phyloP scores from a whole-genome alignment of 2,888 invertebrate genomes.

The Pyrrhosoma nymphula region DNA sequence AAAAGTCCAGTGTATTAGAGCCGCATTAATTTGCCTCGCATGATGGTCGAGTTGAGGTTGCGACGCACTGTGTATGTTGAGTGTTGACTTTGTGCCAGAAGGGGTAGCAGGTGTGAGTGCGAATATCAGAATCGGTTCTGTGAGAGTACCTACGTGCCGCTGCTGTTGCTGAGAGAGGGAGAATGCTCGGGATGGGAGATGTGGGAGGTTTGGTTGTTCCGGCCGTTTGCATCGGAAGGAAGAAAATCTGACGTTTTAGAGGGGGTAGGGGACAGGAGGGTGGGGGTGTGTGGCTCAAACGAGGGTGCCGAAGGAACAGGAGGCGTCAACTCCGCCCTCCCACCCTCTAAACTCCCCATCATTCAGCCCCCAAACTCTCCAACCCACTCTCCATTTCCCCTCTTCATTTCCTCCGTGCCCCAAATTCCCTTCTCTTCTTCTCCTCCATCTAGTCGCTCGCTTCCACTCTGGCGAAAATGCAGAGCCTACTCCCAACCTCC shows the following conservation, averaged over 20 bases:
- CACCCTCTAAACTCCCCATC: neutral
- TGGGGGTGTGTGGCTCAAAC: neutral
- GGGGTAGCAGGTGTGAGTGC: neutral
- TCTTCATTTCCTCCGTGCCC: neutral
- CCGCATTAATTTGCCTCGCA: too few relatives aligned
- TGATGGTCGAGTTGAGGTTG: too few relatives aligned
- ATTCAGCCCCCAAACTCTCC: constrained; percentile 23
- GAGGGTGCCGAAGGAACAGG: neutral
- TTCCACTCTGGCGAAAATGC: neutral
- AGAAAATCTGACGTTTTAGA: neutral
- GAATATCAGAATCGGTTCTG: neutral
- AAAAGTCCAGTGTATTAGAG: too few relatives aligned
- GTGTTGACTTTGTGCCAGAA: too few relatives aligned
- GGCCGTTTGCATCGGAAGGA: constrained; percentile 63
- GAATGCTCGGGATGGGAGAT: neutral
- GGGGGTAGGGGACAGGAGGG: neutral
- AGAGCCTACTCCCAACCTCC: neutral
- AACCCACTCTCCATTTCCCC: neutral
- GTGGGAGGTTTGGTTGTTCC: neutral
- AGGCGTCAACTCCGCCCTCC: neutral
- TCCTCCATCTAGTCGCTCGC: neutral
- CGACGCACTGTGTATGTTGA: too few relatives aligned
- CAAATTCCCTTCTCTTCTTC: neutral
- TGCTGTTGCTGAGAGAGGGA: neutral
- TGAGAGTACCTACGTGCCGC: neutral